Evolutionary conservation across 2,113 vertebrate species (phyloP).

Genomic region (Lasiurus cinereus): DNA sequence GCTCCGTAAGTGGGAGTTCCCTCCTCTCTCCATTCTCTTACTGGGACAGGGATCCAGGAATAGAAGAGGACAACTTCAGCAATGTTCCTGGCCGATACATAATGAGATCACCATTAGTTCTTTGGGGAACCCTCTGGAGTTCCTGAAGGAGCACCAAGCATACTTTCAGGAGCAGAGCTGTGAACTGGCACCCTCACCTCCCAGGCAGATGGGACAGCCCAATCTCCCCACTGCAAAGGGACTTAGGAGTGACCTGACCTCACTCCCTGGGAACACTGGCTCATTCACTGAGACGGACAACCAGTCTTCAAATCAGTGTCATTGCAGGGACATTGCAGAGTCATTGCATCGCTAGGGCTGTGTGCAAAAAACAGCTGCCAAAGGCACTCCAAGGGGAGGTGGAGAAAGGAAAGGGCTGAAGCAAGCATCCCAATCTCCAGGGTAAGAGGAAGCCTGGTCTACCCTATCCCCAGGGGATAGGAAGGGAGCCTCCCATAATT

Average conservation of each 20-base stretch:
- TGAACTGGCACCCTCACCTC: not conserved
- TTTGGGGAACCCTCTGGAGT: not conserved
- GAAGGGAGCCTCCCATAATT: rapidly evolving
- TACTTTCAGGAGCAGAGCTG: not conserved
- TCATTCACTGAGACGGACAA: conserved; percentile 43
- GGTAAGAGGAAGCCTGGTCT: not conserved
- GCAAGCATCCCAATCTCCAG: conserved; percentile 1
- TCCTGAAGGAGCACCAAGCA: not conserved
- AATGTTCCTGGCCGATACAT: not conserved
- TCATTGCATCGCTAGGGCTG: conserved; percentile 23
- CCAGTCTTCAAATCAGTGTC: conserved; percentile 40
- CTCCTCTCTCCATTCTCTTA: not conserved
- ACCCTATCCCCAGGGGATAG: not conserved
- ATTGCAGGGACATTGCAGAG: conserved; percentile 64
- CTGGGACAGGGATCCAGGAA: conserved; percentile 26
- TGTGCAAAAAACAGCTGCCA: conserved; percentile 60
- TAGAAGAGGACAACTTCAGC: not conserved
- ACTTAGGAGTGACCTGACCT: not conserved
- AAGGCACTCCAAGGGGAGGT: not conserved
- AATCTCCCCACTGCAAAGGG: not conserved
- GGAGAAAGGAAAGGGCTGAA: not conserved
- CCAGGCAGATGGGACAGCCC: not conserved
- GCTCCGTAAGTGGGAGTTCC: not conserved
- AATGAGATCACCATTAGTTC: not conserved
- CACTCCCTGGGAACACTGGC: conserved; percentile 1